Conservation (phyloP, 2,113 vertebrate species). For the Dinomys branickii region DNA sequence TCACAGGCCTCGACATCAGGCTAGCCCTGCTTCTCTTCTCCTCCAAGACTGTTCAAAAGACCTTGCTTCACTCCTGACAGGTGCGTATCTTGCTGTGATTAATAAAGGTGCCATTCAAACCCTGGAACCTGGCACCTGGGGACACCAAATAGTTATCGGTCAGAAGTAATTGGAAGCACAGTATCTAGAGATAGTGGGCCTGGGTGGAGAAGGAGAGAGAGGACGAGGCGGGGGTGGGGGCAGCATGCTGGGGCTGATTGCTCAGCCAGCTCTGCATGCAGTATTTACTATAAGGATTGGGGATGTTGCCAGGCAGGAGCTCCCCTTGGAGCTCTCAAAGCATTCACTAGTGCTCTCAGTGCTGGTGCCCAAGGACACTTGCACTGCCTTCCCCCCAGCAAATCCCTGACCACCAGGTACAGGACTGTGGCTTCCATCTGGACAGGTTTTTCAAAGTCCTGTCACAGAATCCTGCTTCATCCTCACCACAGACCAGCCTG, state of each 20-base stretch:
- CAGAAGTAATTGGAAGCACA: conserved; percentile 1
- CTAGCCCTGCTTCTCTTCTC: not conserved
- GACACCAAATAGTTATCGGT: not conserved
- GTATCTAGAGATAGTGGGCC: not conserved
- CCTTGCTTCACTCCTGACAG: not conserved
- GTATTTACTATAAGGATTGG: not conserved
- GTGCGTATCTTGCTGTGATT: not conserved
- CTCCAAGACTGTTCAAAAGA: conserved; percentile 21
- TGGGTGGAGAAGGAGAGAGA: not conserved
- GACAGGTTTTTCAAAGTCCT: not conserved
- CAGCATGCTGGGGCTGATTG: not conserved
- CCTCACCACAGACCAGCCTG: not conserved
- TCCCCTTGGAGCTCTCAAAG: rapidly evolving
- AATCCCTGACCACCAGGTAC: too few relatives aligned
- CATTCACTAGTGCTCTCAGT: not conserved
- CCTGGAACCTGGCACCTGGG: not conserved
- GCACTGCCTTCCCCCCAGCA: rapidly evolving
- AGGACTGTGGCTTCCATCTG: not conserved
- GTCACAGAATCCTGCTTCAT: not conserved
- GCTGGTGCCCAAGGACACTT: not conserved
- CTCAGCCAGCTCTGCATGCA: not conserved
- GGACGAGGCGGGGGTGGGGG: too few relatives aligned
- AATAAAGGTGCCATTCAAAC: not conserved
- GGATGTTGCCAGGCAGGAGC: not conserved
- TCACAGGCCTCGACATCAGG: not conserved